Evolutionary conservation across 2,797 vertebrate genomes (phyloP), one percentile per base, ranked within the genome.

Genomic region (Danio jaintianensis): DNA sequence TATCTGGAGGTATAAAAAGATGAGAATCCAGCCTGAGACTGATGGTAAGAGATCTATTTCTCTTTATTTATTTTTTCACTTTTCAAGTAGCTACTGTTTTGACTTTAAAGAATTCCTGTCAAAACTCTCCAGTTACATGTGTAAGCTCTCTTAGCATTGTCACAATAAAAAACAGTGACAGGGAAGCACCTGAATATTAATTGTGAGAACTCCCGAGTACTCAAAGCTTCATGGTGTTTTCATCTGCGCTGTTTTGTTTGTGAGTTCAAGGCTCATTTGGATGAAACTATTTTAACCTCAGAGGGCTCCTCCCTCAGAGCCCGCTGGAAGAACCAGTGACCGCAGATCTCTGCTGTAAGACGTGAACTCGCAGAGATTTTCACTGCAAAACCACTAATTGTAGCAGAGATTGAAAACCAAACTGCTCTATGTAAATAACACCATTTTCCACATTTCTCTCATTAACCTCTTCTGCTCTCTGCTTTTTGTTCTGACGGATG

Each of bases 1-100:
- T 86, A 95, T 96, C 86, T 99, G 98, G 98, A 98, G 96, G 83
- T 95, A 96, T 74, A 96, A 95, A 85, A 94, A 95, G 80, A 88
- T 88, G 82, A 95, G 91, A 78, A 96, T 99, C 83, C 91, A 96
- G 86, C 85, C 92, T 3, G 93, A 95, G 85, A 97, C 97, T 93
- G 98, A 99, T 0, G 97, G 98, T 99, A 88, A 96, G 95, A 63
- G 55, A 55, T 40, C 62, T 48, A 22, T 38, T 56, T 18, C 29
- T 1, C 29, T 29, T 29, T 29, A 29, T 29, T 29, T n/a, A n/a
- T 29, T 52, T 43, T 56, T 5, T 42, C 40, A 3, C 59, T 61
- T 40, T 74, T 79, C 48, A 20, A 7, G 29, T 15, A 70, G 78
- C 11, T 42, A 47, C 59, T n/a, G n/a, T 38, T 8, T 53, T 64